Conservation (phyloP, 2,797 vertebrate genomes). For the Falco biarmicus region DNA sequence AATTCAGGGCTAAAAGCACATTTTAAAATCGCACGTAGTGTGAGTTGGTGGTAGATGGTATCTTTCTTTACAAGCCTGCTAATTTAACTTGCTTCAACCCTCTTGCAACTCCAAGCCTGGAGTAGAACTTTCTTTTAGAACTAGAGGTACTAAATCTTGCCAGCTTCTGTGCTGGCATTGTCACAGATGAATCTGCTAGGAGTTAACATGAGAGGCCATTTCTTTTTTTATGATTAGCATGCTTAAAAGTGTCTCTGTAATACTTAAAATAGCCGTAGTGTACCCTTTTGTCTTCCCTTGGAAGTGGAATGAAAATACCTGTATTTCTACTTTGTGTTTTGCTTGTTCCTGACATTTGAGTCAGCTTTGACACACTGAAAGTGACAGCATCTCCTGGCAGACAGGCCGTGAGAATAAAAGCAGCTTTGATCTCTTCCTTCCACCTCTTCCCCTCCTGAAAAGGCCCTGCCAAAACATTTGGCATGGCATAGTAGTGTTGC, state of each 20-base stretch:
- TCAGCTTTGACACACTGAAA: constrained; percentile 17
- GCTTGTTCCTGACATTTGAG: constrained; percentile 6
- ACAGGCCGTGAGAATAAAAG: neutral
- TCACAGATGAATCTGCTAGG: neutral
- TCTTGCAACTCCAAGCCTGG: neutral
- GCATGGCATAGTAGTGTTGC: neutral
- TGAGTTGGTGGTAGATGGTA: constrained; percentile 12
- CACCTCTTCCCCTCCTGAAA: neutral
- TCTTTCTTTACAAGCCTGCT: neutral
- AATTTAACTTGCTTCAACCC: constrained; percentile 1
- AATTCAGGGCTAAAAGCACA: neutral
- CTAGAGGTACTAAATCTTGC: neutral
- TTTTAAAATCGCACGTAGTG: neutral
- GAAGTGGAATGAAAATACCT: constrained; percentile 3
- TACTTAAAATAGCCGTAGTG: neutral
- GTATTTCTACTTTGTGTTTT: constrained; percentile 5
- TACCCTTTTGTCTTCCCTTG: constrained; percentile 20
- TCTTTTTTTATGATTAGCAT: neutral
- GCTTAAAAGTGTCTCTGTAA: neutral
- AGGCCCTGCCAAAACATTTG: neutral
- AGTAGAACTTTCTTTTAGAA: constrained; percentile 26
- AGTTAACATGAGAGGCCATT: neutral
- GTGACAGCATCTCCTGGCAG: neutral
- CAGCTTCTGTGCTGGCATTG: neutral
- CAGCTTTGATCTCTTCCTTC: neutral